Percentiles rank a stretch among this genome's conserved stretches.
Conservation (phyloP, 2,797 vertebrate genomes). For the Heteromormyrus szaboi region DNA sequence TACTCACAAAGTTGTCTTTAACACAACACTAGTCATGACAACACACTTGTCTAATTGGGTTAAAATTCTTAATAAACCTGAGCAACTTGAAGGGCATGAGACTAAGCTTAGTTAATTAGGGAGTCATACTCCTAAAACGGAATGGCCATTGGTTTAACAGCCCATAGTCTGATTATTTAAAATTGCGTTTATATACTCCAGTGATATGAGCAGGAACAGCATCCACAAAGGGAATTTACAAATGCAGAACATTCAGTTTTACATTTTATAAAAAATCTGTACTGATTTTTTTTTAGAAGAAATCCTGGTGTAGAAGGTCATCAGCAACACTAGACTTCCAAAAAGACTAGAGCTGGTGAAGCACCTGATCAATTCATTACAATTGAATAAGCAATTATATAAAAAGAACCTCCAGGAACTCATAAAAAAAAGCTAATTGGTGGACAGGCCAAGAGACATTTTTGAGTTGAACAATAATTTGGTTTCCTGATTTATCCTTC, state of each 20-base stretch:
- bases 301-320: background rate
- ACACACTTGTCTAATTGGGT: constrained; percentile 22
- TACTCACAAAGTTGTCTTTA: background rate
- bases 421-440: background rate
- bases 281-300: background rate
- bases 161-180: background rate
- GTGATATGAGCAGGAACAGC: background rate
- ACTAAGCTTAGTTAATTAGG: background rate
- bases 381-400: background rate
- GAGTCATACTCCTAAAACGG: background rate
- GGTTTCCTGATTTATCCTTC: constrained; percentile 1
- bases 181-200: background rate
- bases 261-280: background rate
- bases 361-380: background rate
- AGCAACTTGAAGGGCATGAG: constrained; percentile 1
- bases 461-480: background rate
- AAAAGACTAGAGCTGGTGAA: background rate
- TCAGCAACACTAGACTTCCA: background rate
- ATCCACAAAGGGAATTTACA: background rate
- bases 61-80: constrained; percentile 21
- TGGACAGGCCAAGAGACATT: background rate
- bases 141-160: background rate
- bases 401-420: background rate
- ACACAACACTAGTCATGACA: constrained; percentile 21
- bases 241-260: background rate